Base-by-base conservation (phyloP, 2,113 vertebrate species). In the Entelurus aequoreus region DNA sequence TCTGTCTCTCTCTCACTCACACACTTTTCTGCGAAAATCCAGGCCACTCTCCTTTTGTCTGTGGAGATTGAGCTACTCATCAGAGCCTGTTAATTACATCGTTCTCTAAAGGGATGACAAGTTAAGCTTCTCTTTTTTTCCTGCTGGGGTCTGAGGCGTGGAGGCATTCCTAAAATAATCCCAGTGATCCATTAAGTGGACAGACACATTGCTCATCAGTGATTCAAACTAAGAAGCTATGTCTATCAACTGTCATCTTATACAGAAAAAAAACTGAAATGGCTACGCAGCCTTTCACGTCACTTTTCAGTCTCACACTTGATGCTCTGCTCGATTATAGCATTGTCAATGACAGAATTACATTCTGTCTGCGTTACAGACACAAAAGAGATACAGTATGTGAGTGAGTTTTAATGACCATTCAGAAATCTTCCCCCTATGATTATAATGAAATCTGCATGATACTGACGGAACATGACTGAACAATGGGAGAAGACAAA, bases 31-130 rank as follows among this genome's bases (percentile, higher is more conserved):
- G 14, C 55, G 51, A 47, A 69, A 61, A 68, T 62, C 55, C 78
- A 78, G 81, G 80, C 71, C 80, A 85, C 79, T 83, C 78, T 81
- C 68, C 69, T 73, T 63, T 62, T 74, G 71, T 85, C 74, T 76
- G 72, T 66, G 53, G 76, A 76, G 83, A 77, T 72, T 82, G 80
- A 87, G 79, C 77, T 77, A 66, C 84, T 86, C 83, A 88, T 83
- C 85, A 82, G 78, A 78, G 83, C 65, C 72, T 65, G 73, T 88
- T 87, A 84, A 88, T 87, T 87, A 87, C 84, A 85, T 69, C 55
- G 69, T 80, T 85, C 76, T 85, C 86, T 67, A 58, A 87, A 84
- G 81, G 84, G 74, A 86, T 85, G 86, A 84, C 77, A 82, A 80
- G 77, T 81, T 86, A 82, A 86, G 78, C 81, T 76, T 79, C 69